Evolutionary conservation across 2,113 vertebrate genomes (phyloP).

Genomic region (Corythoichthys haematopterus): DNA sequence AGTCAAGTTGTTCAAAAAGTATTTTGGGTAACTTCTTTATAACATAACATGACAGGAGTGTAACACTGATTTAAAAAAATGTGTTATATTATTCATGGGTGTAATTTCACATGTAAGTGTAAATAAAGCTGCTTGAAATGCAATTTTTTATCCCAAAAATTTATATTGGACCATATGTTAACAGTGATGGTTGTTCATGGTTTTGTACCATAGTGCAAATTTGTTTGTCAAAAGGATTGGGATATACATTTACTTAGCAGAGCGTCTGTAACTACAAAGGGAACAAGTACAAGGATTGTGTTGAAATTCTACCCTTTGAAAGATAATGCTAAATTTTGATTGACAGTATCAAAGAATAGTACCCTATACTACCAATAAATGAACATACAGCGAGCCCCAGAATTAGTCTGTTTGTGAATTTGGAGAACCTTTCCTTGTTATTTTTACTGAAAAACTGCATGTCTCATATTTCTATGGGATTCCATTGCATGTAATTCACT

Average conservation of each 20-base stretch:
- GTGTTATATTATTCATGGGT: neutral
- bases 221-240: neutral
- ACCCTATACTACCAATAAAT: no score
- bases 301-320: neutral
- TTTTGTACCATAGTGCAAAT: neutral
- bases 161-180: neutral
- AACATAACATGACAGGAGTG: neutral
- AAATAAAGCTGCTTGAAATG: neutral
- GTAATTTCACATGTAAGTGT: neutral
- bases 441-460: no score
- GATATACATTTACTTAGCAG: neutral
- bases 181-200: neutral
- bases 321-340: neutral
- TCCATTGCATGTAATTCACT: no score
- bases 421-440: no score
- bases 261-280: neutral
- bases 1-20: constrained; percentile 1
- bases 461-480: no score
- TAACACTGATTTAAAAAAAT: neutral
- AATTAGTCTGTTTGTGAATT: no score
- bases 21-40: constrained; percentile 7
- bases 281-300: neutral
- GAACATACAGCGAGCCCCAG: no score
- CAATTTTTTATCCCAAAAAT: neutral
- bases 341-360: neutral